Evolutionary conservation across 2,113 vertebrate species (phyloP).

Genomic region (Mellivora capensis): DNA sequence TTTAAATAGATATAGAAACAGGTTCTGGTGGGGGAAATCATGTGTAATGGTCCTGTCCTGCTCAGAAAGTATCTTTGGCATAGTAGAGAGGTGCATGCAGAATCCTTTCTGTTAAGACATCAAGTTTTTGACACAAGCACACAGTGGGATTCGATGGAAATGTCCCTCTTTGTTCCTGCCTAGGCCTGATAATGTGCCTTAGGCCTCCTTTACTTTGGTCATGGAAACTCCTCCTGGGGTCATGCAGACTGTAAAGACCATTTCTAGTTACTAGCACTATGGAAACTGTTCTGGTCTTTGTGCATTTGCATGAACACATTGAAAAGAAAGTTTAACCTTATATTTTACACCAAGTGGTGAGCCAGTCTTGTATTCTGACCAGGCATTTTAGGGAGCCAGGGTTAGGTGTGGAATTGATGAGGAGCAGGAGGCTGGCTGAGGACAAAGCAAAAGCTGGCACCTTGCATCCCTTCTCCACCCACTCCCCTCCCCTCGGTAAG

Average conservation of each 20-base stretch:
- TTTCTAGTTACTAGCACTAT: not conserved
- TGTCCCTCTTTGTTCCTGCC: constrained; percentile 55
- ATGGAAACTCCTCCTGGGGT: constrained; percentile 64
- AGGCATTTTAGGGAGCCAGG: not conserved
- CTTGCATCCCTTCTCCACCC: too few species aligned
- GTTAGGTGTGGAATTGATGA: not conserved
- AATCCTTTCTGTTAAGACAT: constrained; percentile 64
- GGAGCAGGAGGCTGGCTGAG: too few species aligned
- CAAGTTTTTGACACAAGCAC: constrained; percentile 65
- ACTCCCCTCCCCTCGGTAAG: too few species aligned
- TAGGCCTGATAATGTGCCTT: constrained; percentile 57
- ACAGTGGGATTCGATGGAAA: constrained; percentile 64
- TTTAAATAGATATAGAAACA: not conserved
- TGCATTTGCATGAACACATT: constrained; percentile 51
- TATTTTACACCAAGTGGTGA: not conserved
- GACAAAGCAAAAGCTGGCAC: too few species aligned
- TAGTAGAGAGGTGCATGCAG: not conserved
- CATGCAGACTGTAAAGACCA: constrained; percentile 49
- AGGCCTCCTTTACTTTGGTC: constrained; percentile 63
- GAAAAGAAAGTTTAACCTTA: constrained; percentile 37
- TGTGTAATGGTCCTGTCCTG: not conserved
- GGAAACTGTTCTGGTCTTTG: constrained; percentile 32
- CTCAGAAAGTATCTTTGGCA: constrained; percentile 5
- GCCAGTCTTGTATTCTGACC: not conserved
- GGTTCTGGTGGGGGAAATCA: not conserved